phyloP scores from a whole-genome alignment of 1,140 invertebrate species.

The Zaprionus lachaisei region DNA sequence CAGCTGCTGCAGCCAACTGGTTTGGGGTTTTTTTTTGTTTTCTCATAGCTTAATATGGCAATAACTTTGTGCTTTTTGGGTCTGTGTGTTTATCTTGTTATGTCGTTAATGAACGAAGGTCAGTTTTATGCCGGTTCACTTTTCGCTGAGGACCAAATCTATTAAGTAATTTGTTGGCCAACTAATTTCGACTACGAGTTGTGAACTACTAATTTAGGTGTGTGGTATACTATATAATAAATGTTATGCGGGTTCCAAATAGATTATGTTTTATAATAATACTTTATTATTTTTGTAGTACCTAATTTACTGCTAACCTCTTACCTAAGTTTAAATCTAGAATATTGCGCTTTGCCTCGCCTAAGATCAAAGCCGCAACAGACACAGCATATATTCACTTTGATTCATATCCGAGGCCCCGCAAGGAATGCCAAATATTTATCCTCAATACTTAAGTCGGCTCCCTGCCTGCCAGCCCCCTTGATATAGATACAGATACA shows the following conservation, averaged over 20 bases:
- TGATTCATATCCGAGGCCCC: neutral
- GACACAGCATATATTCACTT: neutral
- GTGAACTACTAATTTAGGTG: neutral
- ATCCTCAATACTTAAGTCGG: neutral
- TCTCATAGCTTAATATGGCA: slow-evolving; percentile 64
- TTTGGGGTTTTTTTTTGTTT: slow-evolving; percentile 49
- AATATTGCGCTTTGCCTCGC: neutral
- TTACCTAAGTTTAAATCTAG: no score
- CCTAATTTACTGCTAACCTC: neutral
- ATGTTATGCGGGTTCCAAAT: neutral
- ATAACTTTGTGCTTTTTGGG: slow-evolving; percentile 43
- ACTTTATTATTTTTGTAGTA: neutral
- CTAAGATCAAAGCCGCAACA: neutral
- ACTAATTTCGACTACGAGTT: slow-evolving; percentile 40
- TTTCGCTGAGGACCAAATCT: slow-evolving; percentile 25
- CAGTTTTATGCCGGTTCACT: slow-evolving; percentile 58
- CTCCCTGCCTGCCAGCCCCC: neutral
- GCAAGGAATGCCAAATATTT: slow-evolving; percentile 3
- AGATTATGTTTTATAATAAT: neutral
- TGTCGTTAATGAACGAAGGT: slow-evolving; percentile 81
- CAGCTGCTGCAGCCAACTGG: slow-evolving; percentile 74
- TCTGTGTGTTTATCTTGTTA: slow-evolving; percentile 63
- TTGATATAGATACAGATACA: slow-evolving; percentile 2
- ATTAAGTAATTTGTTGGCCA: slow-evolving; percentile 61
- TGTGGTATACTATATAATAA: neutral